phyloP scores from a whole-genome alignment of 1,140 invertebrate genomes.

The Cylas formicarius region DNA sequence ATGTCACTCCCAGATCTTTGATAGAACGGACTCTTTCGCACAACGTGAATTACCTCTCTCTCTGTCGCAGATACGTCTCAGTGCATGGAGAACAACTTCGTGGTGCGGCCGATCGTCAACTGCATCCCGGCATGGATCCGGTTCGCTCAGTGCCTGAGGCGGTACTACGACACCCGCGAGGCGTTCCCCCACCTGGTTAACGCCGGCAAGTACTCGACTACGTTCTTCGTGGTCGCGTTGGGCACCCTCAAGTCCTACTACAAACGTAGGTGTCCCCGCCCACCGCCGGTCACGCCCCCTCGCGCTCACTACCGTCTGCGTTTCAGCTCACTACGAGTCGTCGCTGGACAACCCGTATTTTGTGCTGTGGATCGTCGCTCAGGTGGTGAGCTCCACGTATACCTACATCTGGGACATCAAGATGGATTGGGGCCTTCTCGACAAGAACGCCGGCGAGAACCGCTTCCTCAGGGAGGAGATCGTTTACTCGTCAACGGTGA shows the following conservation, averaged over 20 bases:
- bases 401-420: constrained; percentile 93
- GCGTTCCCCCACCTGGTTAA: constrained; percentile 94
- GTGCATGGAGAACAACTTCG: constrained; percentile 44
- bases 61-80: constrained; percentile 40
- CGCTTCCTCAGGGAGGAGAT: constrained; percentile 68
- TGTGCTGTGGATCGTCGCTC: constrained; percentile 70
- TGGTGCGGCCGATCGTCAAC: constrained; percentile 56
- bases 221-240: constrained; percentile 90
- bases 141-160: constrained; percentile 93
- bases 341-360: constrained; percentile 70
- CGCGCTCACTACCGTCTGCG: constrained; percentile 43
- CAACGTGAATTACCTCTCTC: too few species aligned
- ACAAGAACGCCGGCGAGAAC: constrained; percentile 78
- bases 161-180: constrained; percentile 83
- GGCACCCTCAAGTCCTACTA: constrained; percentile 53
- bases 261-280: constrained; percentile 31
- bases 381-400: constrained; percentile 73
- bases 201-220: constrained; percentile 97
- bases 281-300: too few species aligned
- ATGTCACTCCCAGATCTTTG: too few species aligned
- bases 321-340: constrained; percentile 51
- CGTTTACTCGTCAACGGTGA: constrained; percentile 65
- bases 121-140: constrained; percentile 83
- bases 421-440: constrained; percentile 98
- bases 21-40: too few species aligned